A percentile compares a stretch with the other conserved stretches of the same genome.
phyloP scores from a whole-genome alignment of 2,888 invertebrate species.

The Hartigia nigra region DNA sequence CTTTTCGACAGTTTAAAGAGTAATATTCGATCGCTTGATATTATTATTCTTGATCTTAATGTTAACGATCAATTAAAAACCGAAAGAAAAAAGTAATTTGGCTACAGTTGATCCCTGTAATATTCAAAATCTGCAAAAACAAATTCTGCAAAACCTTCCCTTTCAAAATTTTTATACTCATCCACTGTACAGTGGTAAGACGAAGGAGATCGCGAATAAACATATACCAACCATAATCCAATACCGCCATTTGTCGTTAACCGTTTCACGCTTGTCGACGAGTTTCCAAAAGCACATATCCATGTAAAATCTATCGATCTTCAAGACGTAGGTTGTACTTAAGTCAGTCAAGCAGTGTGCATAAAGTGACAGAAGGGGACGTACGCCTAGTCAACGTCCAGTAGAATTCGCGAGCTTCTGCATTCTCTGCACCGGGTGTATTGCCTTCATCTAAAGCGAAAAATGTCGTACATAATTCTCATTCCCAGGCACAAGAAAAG shows the following conservation, averaged over 20 bases:
- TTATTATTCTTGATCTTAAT: not conserved
- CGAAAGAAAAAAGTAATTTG: not conserved
- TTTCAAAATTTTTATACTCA: not conserved
- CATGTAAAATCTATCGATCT: not conserved
- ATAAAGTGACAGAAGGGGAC: constrained; percentile 53
- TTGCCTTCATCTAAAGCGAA: constrained; percentile 53
- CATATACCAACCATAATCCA: not conserved
- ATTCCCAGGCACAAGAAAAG: not conserved
- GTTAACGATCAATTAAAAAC: not conserved
- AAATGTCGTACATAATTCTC: constrained; percentile 14
- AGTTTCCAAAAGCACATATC: constrained; percentile 37
- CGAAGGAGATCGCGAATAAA: not conserved
- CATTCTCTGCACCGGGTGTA: constrained; percentile 33
- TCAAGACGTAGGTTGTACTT: constrained; percentile 36
- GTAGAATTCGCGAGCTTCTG: constrained; percentile 40
- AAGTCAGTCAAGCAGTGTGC: constrained; percentile 51
- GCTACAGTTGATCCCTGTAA: not conserved
- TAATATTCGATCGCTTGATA: not conserved
- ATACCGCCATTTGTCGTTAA: constrained; percentile 26
- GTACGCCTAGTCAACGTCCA: constrained; percentile 36
- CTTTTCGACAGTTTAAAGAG: not conserved
- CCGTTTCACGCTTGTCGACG: constrained; percentile 39
- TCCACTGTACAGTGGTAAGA: not conserved
- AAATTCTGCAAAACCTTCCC: not conserved
- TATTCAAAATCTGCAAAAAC: not conserved